Percentiles rank a stretch among this genome's conserved stretches.
Evolutionary conservation across 2,113 vertebrate genomes (phyloP).

Genomic region (Anoura caudifer): DNA sequence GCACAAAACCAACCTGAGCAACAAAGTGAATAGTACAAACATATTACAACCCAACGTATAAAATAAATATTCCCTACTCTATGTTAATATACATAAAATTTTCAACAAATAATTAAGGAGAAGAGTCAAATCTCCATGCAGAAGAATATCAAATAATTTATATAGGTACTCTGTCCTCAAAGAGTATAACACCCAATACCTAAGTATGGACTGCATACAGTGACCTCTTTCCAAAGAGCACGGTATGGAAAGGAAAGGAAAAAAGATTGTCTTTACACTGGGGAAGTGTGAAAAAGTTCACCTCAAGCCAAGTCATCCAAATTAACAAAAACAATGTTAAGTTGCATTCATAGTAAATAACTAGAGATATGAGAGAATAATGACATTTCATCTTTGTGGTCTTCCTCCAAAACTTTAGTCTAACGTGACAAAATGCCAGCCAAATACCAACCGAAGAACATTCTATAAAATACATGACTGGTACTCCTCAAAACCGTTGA

Average conservation of each 20-base stretch:
- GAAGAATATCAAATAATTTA: not conserved
- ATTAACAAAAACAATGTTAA: not conserved
- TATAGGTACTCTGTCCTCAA: no score
- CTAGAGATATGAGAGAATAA: not conserved
- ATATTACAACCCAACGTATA: not conserved
- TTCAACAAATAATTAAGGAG: not conserved
- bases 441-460: not conserved
- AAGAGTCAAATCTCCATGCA: not conserved
- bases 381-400: not conserved
- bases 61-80: not conserved
- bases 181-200: not conserved
- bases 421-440: not conserved
- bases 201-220: not conserved
- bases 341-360: not conserved
- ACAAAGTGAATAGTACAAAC: not conserved
- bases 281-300: not conserved
- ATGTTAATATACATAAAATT: not conserved
- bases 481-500: not conserved
- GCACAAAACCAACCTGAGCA: not conserved
- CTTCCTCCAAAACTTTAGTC: not conserved
- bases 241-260: not conserved
- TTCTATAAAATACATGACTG: not conserved
- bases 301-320: not conserved
- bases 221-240: not conserved
- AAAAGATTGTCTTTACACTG: not conserved